Percentiles rank a stretch among this genome's conserved stretches.
Conservation (phyloP, 2,113 vertebrate species). For the Centropus bengalensis region DNA sequence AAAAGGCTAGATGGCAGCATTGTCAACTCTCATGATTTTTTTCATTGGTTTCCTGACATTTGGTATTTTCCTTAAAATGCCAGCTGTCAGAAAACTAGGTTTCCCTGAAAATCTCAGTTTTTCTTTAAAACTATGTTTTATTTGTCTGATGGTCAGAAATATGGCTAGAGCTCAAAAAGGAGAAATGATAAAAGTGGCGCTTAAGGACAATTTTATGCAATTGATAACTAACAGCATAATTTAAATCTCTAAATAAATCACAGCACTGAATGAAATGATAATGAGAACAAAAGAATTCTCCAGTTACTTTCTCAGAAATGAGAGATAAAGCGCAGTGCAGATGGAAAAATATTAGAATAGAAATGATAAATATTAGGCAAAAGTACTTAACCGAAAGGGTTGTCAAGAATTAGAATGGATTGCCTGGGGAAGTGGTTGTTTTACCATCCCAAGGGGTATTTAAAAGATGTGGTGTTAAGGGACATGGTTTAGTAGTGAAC, state of each 20-base stretch:
- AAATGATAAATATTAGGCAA: too few relatives aligned
- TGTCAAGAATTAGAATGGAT: too few relatives aligned
- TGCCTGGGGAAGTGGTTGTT: too few relatives aligned
- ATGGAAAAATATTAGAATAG: neutral
- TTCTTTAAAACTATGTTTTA: neutral
- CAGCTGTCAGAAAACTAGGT: neutral
- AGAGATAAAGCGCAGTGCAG: neutral
- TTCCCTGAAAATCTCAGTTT: neutral
- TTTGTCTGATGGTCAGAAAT: neutral
- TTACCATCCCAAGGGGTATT: too few relatives aligned
- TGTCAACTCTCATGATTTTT: conserved; percentile 48
- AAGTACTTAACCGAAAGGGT: too few relatives aligned
- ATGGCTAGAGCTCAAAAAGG: neutral
- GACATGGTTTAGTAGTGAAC: too few relatives aligned
- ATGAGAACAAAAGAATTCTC: neutral
- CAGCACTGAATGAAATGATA: neutral
- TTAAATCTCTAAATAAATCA: conserved; percentile 5
- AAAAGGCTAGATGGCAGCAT: conserved; percentile 65
- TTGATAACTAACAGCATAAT: fast-evolving
- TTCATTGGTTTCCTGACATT: neutral
- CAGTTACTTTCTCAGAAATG: neutral
- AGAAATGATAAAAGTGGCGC: neutral
- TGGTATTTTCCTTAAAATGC: neutral
- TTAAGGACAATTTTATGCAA: neutral
- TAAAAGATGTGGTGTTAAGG: too few relatives aligned